A percentile compares a stretch with the other conserved stretches of the same genome.
phyloP scores from a whole-genome alignment of 2,113 vertebrate genomes.

The Amphilophus citrinellus region DNA sequence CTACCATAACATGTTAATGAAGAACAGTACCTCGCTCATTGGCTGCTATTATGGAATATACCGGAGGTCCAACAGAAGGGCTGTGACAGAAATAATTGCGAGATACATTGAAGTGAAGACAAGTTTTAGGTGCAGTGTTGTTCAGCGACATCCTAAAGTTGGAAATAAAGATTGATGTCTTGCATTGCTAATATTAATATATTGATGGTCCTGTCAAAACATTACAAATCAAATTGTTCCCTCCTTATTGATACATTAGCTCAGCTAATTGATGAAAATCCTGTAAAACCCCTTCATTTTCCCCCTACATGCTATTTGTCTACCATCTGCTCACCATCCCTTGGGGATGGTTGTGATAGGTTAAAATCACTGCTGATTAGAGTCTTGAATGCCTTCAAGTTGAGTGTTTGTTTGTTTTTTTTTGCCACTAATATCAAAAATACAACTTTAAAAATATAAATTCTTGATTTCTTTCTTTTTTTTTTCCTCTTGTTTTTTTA shows the following conservation, averaged over 20 bases:
- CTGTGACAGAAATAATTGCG: conserved; percentile 52
- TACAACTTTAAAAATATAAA: background rate
- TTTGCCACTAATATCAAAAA: background rate
- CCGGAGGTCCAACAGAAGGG: conserved; percentile 52
- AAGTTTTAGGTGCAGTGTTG: conserved; percentile 28
- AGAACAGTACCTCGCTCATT: conserved; percentile 72
- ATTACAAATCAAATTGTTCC: conserved; percentile 67
- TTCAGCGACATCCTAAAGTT: conserved; percentile 45
- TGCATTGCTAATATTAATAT: conserved; percentile 71
- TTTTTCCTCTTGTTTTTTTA: too few species aligned
- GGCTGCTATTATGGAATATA: conserved; percentile 64
- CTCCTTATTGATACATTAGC: conserved; percentile 74
- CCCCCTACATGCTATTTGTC: conserved; percentile 69
- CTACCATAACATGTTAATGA: conserved; percentile 75
- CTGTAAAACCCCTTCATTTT: conserved; percentile 67
- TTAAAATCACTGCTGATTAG: conserved; percentile 84
- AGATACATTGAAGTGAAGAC: conserved; percentile 47
- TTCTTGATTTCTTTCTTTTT: too few species aligned
- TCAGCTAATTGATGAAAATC: conserved; percentile 77
- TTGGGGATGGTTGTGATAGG: conserved; percentile 67
- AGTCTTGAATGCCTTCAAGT: conserved; percentile 42
- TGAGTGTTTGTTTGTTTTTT: background rate
- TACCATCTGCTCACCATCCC: conserved; percentile 77
- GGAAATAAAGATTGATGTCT: conserved; percentile 75
- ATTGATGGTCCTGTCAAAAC: conserved; percentile 78